Conservation (phyloP, 2,888 invertebrate genomes). For the Polyommatus icarus region DNA sequence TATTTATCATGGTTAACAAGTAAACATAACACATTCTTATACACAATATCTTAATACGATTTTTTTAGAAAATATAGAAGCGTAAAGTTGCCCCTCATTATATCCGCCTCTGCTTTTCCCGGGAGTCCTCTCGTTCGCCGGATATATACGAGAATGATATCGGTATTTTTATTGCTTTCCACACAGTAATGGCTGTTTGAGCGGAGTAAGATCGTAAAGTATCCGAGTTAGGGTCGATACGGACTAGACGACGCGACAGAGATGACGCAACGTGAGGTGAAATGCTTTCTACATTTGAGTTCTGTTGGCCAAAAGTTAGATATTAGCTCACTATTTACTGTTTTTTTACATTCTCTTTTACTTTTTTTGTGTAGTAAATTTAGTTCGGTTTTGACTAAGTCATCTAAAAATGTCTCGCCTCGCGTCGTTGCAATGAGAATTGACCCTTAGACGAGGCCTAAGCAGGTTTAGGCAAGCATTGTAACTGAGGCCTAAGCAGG, state of each 20-base stretch:
- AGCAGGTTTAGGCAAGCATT: no score
- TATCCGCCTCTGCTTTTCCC: not conserved
- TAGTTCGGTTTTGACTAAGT: no score
- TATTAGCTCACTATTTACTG: no score
- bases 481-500: no score
- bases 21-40: no score
- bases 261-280: not conserved
- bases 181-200: constrained; percentile 22
- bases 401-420: no score
- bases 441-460: no score
- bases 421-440: no score
- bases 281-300: not conserved
- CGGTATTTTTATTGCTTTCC: constrained; percentile 26
- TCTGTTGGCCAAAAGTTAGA: no score
- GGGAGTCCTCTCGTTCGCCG: not conserved
- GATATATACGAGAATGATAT: not conserved
- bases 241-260: not conserved
- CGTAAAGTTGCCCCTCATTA: not conserved
- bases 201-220: constrained; percentile 10
- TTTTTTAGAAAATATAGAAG: not conserved
- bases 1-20: no score
- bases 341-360: no score
- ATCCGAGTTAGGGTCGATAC: not conserved
- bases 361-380: no score
- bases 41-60: not conserved